These are phyloP conservation scores for Hippolais icterina DNA, from an alignment of 2,113 vertebrate species.

Conservation along the genomic window DNA sequence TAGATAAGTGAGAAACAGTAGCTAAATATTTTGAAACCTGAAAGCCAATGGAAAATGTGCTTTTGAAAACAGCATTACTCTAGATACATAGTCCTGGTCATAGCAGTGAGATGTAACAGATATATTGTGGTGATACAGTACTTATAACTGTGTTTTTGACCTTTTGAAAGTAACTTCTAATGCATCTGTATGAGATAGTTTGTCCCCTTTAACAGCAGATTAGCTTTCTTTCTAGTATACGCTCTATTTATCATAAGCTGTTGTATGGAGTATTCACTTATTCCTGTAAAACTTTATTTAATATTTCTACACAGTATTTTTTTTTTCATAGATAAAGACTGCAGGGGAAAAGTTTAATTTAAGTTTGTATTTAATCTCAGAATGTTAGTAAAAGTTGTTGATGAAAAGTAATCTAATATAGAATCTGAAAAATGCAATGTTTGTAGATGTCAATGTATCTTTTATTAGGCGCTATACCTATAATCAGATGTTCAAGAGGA, in stretches of 20 bases:
- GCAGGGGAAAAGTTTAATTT: background rate
- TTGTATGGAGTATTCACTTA: background rate
- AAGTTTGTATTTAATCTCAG: background rate
- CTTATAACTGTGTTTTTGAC: background rate
- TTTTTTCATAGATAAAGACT: background rate
- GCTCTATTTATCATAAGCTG: background rate
- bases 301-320: background rate
- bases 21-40: background rate
- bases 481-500: constrained; percentile 95
- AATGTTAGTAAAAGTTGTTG: background rate
- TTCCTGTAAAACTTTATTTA: background rate
- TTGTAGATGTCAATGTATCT: background rate
- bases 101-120: background rate
- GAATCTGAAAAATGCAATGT: background rate
- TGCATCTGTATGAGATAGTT: background rate
- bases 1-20: background rate
- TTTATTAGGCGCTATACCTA: constrained; percentile 91
- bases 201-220: background rate
- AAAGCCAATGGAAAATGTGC: background rate
- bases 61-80: background rate
- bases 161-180: background rate
- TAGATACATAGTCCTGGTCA: background rate
- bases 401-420: background rate
- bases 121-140: background rate
- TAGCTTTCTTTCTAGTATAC: background rate